Percentiles rank a stretch among this genome's conserved stretches.
These are phyloP conservation scores for Falco peregrinus DNA, from an alignment of 2,797 vertebrate species.

Conservation along the genomic window DNA sequence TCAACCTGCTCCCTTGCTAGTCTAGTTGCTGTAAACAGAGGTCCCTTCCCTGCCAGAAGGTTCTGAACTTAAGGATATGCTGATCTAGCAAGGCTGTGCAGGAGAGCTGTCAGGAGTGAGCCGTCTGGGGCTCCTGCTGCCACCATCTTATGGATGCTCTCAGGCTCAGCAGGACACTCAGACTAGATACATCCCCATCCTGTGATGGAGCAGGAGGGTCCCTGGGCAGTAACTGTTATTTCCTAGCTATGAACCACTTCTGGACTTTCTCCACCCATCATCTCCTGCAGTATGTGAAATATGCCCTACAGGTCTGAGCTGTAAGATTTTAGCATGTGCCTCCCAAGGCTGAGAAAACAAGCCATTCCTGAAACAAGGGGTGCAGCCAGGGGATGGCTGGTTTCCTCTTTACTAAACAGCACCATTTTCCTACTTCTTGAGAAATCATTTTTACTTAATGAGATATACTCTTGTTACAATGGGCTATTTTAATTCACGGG, in stretches of 20 bases:
- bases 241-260: background rate
- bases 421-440: background rate
- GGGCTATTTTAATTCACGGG: background rate
- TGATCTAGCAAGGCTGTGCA: background rate
- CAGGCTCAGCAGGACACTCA: background rate
- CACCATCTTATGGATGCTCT: no score
- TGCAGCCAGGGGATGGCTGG: background rate
- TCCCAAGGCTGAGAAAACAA: background rate
- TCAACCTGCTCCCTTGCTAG: background rate
- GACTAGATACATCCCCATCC: background rate
- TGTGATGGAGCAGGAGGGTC: background rate
- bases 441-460: background rate
- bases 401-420: background rate
- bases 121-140: background rate
- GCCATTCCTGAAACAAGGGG: background rate
- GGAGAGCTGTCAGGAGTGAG: background rate
- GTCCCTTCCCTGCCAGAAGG: background rate
- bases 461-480: background rate
- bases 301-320: background rate
- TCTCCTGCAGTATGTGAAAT: background rate
- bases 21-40: background rate
- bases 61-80: background rate
- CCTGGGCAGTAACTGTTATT: background rate
- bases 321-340: background rate
- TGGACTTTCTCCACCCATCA: background rate